Percentiles rank a stretch among this genome's conserved stretches.
These are phyloP conservation scores for Bombylius major DNA, from an alignment of 2,888 invertebrate genomes.

Conservation along the genomic window DNA sequence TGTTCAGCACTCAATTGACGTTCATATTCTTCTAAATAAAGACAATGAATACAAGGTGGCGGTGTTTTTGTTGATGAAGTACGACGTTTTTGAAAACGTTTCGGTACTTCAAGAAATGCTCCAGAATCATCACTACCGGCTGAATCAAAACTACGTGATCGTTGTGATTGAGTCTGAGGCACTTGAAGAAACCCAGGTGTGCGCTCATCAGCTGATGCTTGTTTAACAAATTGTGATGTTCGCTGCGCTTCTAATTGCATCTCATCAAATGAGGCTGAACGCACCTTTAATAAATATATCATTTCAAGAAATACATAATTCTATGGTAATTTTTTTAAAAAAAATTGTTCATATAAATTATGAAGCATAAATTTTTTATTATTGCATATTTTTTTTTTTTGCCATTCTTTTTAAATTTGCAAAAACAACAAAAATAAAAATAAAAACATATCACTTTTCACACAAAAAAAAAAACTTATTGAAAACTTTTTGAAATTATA, in stretches of 20 bases:
- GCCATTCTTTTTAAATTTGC: too few relatives aligned
- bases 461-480: too few relatives aligned
- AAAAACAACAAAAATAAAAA: too few relatives aligned
- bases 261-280: slow-evolving; percentile 83
- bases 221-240: slow-evolving; percentile 20
- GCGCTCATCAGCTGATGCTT: slow-evolving; percentile 32
- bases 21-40: slow-evolving; percentile 61
- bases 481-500: too few relatives aligned
- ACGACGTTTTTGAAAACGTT: slow-evolving; percentile 50
- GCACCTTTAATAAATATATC: slow-evolving; percentile 40
- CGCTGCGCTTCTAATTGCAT: slow-evolving; percentile 69
- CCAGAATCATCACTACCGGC: slow-evolving; percentile 56
- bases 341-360: too few relatives aligned
- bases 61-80: slow-evolving; percentile 52
- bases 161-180: slow-evolving; percentile 52
- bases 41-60: slow-evolving; percentile 64
- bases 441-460: too few relatives aligned
- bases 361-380: too few relatives aligned
- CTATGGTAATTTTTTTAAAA: too few relatives aligned
- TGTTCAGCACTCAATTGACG: slow-evolving; percentile 40
- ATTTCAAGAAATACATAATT: neutral
- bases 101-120: slow-evolving; percentile 44
- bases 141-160: slow-evolving; percentile 72
- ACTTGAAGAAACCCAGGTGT: slow-evolving; percentile 45
- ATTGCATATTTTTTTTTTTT: too few relatives aligned